A percentile compares a stretch with the other conserved stretches of the same genome.
Evolutionary conservation across 2,797 vertebrate species (phyloP).

Genomic region (Poeciliopsis gracilis): DNA sequence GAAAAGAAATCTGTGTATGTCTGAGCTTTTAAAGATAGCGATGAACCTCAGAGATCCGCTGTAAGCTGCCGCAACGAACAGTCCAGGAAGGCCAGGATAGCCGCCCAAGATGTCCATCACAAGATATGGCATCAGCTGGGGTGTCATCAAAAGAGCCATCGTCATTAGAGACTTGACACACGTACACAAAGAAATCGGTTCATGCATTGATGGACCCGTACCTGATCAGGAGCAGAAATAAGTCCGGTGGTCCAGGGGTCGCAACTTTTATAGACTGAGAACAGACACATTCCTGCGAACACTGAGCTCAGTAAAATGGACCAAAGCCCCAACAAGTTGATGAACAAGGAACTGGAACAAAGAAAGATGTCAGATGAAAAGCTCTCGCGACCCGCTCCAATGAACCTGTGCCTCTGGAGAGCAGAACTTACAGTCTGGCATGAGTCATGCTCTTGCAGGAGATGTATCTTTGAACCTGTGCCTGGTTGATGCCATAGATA

Average conservation of each 20-base stretch:
- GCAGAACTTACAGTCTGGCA: conserved; percentile 88
- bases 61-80: conserved; percentile 76
- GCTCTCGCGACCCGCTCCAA: background rate
- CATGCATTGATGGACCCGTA: conserved; percentile 49
- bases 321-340: conserved; percentile 92
- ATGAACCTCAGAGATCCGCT: conserved; percentile 90
- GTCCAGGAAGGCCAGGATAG: conserved; percentile 90
- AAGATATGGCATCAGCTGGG: conserved; percentile 91
- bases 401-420: background rate
- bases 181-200: background rate
- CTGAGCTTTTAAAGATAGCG: background rate
- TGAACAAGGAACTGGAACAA: conserved; percentile 86
- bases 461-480: conserved; percentile 95
- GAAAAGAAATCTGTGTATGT: background rate
- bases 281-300: conserved; percentile 88
- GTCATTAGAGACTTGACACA: background rate
- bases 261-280: conserved; percentile 90
- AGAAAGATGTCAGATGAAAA: background rate
- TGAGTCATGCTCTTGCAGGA: conserved; percentile 91
- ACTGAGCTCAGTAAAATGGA: conserved; percentile 81
- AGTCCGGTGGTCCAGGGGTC: conserved; percentile 88
- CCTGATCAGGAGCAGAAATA: conserved; percentile 90
- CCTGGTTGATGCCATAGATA: conserved; percentile 92
- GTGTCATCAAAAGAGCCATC: background rate
- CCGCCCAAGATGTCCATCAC: conserved; percentile 89